phyloP scores from a whole-genome alignment of 2,888 invertebrate genomes.

The Endotricha flammealis region DNA sequence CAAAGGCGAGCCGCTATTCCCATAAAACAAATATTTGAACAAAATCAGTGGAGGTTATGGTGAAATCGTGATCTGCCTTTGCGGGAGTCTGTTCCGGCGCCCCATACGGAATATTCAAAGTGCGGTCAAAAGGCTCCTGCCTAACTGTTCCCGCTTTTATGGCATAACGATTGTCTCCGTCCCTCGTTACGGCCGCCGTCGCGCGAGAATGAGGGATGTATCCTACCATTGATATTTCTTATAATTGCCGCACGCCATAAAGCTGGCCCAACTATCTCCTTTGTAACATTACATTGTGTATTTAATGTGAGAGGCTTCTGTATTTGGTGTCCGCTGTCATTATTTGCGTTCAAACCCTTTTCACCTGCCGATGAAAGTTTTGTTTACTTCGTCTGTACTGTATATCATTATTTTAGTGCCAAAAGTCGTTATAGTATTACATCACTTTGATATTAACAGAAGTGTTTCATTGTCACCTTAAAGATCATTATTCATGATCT shows the following conservation, averaged over 20 bases:
- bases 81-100: not conserved
- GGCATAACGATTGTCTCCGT: slow-evolving; percentile 2
- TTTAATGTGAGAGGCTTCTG: too few species aligned
- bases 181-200: not conserved
- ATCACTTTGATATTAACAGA: not conserved
- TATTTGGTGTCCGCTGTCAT: too few species aligned
- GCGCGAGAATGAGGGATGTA: not conserved
- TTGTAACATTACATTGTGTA: too few species aligned
- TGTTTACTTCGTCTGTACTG: too few species aligned
- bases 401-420: too few species aligned
- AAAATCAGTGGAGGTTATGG: not conserved
- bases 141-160: slow-evolving; percentile 9
- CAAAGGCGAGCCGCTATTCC: not conserved
- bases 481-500: not conserved
- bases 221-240: not conserved
- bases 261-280: too few species aligned
- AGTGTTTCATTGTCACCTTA: too few species aligned
- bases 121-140: not conserved
- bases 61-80: not conserved
- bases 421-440: not conserved
- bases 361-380: too few species aligned
- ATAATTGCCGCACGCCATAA: too few species aligned
- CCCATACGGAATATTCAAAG: not conserved
- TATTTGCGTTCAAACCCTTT: too few species aligned
- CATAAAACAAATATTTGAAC: not conserved